Evolutionary conservation across 2,797 vertebrate species (phyloP), one percentile per base, ranked within the genome.

Genomic region (Neosalanx taihuensis): DNA sequence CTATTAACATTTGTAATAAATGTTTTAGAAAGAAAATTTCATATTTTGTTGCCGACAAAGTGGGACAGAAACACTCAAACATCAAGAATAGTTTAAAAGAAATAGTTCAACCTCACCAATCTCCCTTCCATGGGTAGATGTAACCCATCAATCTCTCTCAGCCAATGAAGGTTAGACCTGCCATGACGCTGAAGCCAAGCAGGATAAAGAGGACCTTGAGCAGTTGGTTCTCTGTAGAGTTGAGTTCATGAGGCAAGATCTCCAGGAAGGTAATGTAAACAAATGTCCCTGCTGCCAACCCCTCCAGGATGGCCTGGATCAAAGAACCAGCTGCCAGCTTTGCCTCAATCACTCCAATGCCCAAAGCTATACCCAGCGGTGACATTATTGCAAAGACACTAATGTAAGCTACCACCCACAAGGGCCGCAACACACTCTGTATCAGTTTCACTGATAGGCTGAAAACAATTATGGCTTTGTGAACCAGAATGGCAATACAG

Each of bases 231-330:
- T 92, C 93, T 0, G 90, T 88, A 1, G 92, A 88, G 84, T 93
- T 94, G 57, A 97, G 91, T 73, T 97, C 95, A 12, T 93, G 92
- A 0, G 96, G 96, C 46, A 97, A 90, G 85, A 97, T 96, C 88
- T 97, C 96, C 76, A 97, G 72, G 76, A 97, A 97, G 77, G 96
- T 96, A 86, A 97, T 94, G 77, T 96, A 97, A 13, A 97, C 53
- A 64, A 97, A 97, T 0, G 95, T 97, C 6, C 96, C 96, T 0
- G 95, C 93, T 0, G 96, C 92, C 29, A 96, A 83, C 1, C 95
- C 94, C 82, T 96, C 94, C 80, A 97, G 84, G 20, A 96, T 12
- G 0, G 90, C 92, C 86, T 96, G 95, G 57, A 93, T 89, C 29
- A 96, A 79, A 0, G 87, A 82, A 0, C 90, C 87, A 0, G 85